Evolutionary conservation across 2,797 vertebrate genomes (phyloP).

Genomic region (Sylvia borin): DNA sequence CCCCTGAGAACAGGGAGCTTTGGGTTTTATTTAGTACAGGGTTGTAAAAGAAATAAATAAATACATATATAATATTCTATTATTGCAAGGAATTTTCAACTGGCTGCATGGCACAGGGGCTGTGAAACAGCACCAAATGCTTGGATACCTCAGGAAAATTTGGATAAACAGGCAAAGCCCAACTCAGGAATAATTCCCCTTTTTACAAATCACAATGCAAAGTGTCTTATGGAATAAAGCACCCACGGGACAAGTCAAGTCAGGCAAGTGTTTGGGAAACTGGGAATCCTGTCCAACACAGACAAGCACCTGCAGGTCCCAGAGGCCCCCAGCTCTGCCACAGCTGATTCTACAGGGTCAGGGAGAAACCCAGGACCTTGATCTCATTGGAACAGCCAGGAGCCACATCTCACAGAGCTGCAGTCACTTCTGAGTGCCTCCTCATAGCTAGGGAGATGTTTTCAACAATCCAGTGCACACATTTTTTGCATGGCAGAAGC

Average conservation of each 20-base stretch:
- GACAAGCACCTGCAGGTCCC: neutral
- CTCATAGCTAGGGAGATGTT: neutral
- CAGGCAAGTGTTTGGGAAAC: neutral
- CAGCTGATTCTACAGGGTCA: too few species aligned
- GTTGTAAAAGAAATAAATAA: too few species aligned
- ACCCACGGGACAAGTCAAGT: neutral
- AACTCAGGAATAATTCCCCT: neutral
- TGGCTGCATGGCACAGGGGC: neutral
- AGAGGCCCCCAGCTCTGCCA: neutral
- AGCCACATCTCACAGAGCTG: neutral
- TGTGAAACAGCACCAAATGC: neutral
- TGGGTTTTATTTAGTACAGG: neutral
- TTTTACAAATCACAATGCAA: rapidly evolving
- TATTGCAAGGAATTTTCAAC: neutral
- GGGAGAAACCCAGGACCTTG: rapidly evolving
- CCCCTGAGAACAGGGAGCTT: neutral
- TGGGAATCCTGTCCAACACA: neutral
- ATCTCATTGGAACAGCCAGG: neutral
- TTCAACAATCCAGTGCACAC: neutral
- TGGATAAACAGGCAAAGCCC: too few species aligned
- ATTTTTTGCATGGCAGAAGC: neutral
- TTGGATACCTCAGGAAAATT: neutral
- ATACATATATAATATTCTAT: neutral
- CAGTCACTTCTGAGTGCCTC: neutral
- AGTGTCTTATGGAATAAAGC: neutral